Conservation (phyloP, 2,888 invertebrate genomes). For the Drosophila borealis region DNA sequence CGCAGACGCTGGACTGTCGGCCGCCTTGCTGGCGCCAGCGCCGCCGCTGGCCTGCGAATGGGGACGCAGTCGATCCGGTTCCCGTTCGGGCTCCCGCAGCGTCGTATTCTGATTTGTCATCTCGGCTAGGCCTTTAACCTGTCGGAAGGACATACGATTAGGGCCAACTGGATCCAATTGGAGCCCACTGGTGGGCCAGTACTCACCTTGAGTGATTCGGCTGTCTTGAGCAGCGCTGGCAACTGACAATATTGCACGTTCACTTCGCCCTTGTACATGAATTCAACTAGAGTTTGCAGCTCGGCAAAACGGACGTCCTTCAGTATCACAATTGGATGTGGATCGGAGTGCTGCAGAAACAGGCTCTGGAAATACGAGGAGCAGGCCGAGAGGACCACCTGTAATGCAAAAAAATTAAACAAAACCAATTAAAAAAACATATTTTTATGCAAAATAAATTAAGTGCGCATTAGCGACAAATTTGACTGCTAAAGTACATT, state of each 20-base stretch:
- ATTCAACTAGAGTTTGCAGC: conserved; percentile 95
- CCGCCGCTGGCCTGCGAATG: conserved; percentile 82
- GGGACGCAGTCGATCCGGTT: conserved; percentile 85
- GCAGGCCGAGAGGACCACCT: conserved; percentile 97
- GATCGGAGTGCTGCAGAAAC: conserved; percentile 96
- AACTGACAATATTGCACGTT: conserved; percentile 97
- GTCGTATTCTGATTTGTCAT: conserved; percentile 93
- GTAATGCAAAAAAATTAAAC: conserved; percentile 73
- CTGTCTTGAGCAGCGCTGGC: conserved; percentile 95
- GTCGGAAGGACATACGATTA: conserved; percentile 5
- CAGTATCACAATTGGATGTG: conserved; percentile 96
- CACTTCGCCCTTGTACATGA: conserved; percentile 98
- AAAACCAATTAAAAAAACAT: neutral
- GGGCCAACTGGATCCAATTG: neutral
- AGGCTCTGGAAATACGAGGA: conserved; percentile 97
- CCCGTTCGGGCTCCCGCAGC: conserved; percentile 86
- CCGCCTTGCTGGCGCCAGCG: conserved; percentile 63
- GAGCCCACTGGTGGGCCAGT: neutral
- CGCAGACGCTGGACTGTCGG: conserved; percentile 79
- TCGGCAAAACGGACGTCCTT: conserved; percentile 97
- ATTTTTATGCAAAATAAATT: neutral
- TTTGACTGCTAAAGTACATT: neutral
- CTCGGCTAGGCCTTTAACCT: conserved; percentile 95
- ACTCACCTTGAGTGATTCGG: conserved; percentile 93
- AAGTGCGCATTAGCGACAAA: neutral